Percentiles rank a stretch among this genome's conserved stretches.
phyloP scores from a whole-genome alignment of 2,113 vertebrate species.

The Elachura formosa region DNA sequence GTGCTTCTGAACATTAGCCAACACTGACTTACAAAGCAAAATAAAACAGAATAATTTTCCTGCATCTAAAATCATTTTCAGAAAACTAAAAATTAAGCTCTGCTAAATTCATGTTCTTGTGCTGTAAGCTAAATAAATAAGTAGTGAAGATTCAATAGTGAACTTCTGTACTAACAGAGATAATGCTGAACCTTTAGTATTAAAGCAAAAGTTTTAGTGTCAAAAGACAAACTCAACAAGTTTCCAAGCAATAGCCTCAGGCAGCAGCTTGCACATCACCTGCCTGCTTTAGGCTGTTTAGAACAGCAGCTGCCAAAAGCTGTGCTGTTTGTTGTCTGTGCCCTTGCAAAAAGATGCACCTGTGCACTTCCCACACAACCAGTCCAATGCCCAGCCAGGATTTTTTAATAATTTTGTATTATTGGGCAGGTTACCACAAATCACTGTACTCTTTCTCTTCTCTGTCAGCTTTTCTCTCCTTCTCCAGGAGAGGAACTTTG shows the following conservation, averaged over 20 bases:
- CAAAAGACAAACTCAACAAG: neutral
- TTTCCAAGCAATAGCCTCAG: neutral
- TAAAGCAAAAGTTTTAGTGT: neutral
- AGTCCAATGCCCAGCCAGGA: neutral
- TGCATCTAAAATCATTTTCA: neutral
- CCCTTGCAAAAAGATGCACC: neutral
- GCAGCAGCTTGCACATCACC: neutral
- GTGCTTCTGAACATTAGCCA: neutral
- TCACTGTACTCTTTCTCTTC: neutral
- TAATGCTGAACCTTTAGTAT: no score
- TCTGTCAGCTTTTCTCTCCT: neutral
- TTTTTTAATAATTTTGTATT: neutral
- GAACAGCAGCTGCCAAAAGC: neutral
- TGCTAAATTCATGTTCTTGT: neutral
- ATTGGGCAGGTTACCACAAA: neutral
- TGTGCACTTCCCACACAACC: neutral
- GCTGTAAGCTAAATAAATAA: neutral
- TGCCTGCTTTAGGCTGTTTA: neutral
- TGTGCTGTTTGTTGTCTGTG: neutral
- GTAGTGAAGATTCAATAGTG: rapidly evolving
- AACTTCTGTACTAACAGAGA: neutral
- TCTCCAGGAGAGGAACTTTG: rapidly evolving
- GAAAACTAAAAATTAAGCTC: neutral
- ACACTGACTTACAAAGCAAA: neutral
- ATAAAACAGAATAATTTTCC: neutral